Conservation (phyloP, 2,888 invertebrate species). For the Pteria penguin region DNA sequence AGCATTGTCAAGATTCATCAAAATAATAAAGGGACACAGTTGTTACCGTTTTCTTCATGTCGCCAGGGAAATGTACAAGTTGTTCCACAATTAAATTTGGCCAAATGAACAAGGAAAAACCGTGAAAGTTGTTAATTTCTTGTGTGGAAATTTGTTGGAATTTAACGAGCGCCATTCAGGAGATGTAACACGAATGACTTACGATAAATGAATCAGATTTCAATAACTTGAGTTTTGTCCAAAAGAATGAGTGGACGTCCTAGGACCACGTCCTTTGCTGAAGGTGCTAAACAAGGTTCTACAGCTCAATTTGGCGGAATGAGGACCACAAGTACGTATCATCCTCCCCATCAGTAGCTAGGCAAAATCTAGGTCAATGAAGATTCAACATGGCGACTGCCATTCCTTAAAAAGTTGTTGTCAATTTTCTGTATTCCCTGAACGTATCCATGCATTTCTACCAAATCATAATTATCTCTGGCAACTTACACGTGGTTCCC, state of each 20-base stretch:
- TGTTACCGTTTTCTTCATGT: neutral
- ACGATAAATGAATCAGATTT: conserved; percentile 31
- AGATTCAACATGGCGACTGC: conserved; percentile 45
- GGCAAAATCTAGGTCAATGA: conserved; percentile 40
- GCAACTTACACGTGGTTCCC: too few relatives aligned
- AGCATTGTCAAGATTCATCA: conserved; percentile 37
- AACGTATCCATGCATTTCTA: too few relatives aligned
- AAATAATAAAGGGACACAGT: conserved; percentile 2
- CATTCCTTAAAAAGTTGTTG: conserved; percentile 9
- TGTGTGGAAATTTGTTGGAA: conserved; percentile 15
- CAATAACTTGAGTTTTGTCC: conserved; percentile 40
- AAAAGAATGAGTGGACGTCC: conserved; percentile 75
- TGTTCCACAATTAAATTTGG: neutral
- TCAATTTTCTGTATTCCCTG: too few relatives aligned
- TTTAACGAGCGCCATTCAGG: conserved; percentile 58
- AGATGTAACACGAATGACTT: conserved; percentile 39
- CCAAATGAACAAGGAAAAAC: neutral
- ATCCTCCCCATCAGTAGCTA: conserved; percentile 47
- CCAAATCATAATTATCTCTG: too few relatives aligned
- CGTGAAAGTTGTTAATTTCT: neutral
- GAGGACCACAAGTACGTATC: conserved; percentile 75
- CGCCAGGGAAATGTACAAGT: neutral
- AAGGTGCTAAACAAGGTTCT: conserved; percentile 75
- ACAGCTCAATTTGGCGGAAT: conserved; percentile 73
- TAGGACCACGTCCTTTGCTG: conserved; percentile 76